Evolutionary conservation across 2,888 invertebrate species (phyloP).

Genomic region (Onthophagus sagittarius): DNA sequence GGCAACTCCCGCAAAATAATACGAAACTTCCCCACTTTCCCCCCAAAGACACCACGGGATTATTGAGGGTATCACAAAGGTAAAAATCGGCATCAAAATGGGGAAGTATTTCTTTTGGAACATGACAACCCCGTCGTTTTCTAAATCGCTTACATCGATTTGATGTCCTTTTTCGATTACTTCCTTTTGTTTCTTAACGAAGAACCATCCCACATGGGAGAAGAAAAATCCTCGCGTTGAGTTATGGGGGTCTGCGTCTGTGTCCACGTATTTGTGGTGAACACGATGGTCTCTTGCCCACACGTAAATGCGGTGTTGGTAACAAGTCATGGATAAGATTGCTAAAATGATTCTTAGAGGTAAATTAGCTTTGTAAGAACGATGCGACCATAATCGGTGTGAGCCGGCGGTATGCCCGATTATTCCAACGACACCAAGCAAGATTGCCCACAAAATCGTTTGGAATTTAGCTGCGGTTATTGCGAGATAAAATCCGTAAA

Average conservation of each 20-base stretch:
- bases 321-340: conserved; percentile 79
- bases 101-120: conserved; percentile 70
- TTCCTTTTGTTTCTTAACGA: conserved; percentile 83
- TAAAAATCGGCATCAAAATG: conserved; percentile 47
- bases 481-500: neutral
- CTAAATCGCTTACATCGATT: conserved; percentile 82
- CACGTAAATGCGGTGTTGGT: conserved; percentile 84
- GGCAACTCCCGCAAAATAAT: conserved; percentile 70
- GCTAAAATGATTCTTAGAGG: conserved; percentile 78
- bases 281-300: conserved; percentile 83
- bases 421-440: conserved; percentile 21
- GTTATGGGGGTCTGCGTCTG: conserved; percentile 89
- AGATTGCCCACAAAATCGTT: neutral
- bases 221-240: conserved; percentile 86
- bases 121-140: conserved; percentile 76
- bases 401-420: conserved; percentile 89
- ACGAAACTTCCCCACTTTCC: conserved; percentile 69
- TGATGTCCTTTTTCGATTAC: conserved; percentile 79
- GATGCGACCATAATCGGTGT: conserved; percentile 92
- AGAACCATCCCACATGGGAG: conserved; percentile 91
- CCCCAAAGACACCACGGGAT: conserved; percentile 83
- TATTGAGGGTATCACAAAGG: conserved; percentile 72
- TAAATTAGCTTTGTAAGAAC: conserved; percentile 85
- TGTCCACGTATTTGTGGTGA: conserved; percentile 88
- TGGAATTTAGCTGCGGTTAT: neutral